Evolutionary conservation across 1,140 invertebrate species (phyloP).

Genomic region (Catajapyx aquilonaris): DNA sequence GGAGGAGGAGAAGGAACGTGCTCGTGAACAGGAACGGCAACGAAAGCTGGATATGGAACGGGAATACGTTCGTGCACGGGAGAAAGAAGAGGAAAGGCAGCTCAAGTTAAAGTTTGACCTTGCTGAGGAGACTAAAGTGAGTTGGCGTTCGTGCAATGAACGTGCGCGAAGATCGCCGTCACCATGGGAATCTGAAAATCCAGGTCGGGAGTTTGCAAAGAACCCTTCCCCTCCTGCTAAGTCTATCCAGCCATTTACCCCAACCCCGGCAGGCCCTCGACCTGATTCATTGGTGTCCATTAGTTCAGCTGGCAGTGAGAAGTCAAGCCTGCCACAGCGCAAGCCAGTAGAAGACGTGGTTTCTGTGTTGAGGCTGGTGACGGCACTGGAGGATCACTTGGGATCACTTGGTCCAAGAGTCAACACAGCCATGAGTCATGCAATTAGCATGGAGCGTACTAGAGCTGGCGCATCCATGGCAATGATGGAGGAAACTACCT

Average conservation of each 20-base stretch:
- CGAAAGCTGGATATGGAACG: conserved; percentile 14
- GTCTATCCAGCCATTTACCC: neutral
- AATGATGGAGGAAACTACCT: conserved; percentile 40
- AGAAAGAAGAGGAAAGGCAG: conserved; percentile 2
- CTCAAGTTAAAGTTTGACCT: no score
- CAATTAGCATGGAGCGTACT: conserved; percentile 52
- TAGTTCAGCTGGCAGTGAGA: neutral
- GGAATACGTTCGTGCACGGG: conserved; percentile 4
- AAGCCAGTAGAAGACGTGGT: conserved; percentile 24
- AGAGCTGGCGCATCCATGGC: conserved; percentile 42
- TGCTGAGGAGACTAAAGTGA: no score
- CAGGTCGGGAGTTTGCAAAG: neutral
- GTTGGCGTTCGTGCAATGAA: no score
- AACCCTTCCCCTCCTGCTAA: conserved; percentile 1
- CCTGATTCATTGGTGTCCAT: neutral
- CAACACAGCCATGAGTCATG: conserved; percentile 44
- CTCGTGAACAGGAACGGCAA: conserved; percentile 14
- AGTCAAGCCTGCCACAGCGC: neutral
- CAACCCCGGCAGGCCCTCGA: neutral
- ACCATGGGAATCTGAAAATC: conserved; percentile 12
- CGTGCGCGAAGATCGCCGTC: conserved; percentile 11
- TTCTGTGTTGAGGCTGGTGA: conserved; percentile 43
- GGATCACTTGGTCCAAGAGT: conserved; percentile 57
- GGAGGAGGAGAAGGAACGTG: conserved; percentile 8
- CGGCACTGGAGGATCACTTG: conserved; percentile 54